phyloP scores from a whole-genome alignment of 2,888 invertebrate genomes.

The Epicampocera succincta region DNA sequence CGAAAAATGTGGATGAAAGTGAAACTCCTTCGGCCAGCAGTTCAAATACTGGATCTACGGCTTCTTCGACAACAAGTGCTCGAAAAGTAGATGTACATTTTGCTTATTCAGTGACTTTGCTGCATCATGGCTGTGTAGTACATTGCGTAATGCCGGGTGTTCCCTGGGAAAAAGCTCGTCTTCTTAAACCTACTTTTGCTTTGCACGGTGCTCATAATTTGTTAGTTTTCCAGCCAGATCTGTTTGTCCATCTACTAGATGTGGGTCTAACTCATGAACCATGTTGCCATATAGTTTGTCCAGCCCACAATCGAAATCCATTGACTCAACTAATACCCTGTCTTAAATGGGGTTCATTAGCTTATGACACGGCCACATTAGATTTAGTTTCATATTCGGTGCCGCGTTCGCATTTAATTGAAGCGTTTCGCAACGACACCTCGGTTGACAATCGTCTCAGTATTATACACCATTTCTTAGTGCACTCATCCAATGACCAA shows the following conservation, averaged over 20 bases:
- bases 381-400: constrained; percentile 87
- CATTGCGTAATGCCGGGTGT: constrained; percentile 92
- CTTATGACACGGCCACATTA: constrained; percentile 86
- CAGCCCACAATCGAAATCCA: constrained; percentile 82
- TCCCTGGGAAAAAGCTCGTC: constrained; percentile 89
- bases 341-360: constrained; percentile 80
- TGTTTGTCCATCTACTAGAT: constrained; percentile 93
- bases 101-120: constrained; percentile 91
- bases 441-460: constrained; percentile 88
- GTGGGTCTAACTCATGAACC: constrained; percentile 92
- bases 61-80: constrained; percentile 47
- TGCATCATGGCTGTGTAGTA: constrained; percentile 92
- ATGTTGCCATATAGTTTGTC: constrained; percentile 89
- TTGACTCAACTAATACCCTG: constrained; percentile 86
- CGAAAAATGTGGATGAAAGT: constrained; percentile 79
- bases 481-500: constrained; percentile 86
- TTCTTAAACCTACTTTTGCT: constrained; percentile 89
- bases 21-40: constrained; percentile 67
- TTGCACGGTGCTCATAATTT: constrained; percentile 90
- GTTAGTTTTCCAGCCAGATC: constrained; percentile 90
- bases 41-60: constrained; percentile 66
- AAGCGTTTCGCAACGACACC: constrained; percentile 86
- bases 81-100: constrained; percentile 85
- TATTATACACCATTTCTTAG: constrained; percentile 91
- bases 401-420: constrained; percentile 85